Base-by-base conservation (phyloP, 64 coral and sea anemone species). In the Dendronephthya gigantea region DNA sequence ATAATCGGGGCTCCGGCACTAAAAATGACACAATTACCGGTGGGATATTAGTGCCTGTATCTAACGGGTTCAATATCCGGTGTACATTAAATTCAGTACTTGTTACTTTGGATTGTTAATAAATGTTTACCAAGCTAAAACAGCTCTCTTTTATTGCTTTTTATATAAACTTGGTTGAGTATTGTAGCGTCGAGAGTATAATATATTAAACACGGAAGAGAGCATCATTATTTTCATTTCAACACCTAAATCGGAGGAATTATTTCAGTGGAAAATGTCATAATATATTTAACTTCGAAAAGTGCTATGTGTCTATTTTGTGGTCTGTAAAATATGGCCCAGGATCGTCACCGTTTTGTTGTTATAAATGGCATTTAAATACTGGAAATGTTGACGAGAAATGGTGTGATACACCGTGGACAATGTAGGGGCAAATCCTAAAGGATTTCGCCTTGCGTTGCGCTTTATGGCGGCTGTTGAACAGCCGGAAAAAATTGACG, bases 351-450 rank as follows among this genome's bases (percentile, higher is more conserved):
- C 19, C 4, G 55, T 27, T 62, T 62, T 62, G 25, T 19, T 62
- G 4, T 62, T n/a, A n/a, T 62, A 62, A 62, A 62, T 62, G 55
- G 55, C 55, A n/a, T 15, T 23, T n/a, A 62, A 62, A 79, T 33
- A 29, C 19, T 4, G 32, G 30, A 12, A 39, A 36, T 79, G 72
- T 34, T 15, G 72, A 79, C 15, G 32, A 35, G 36, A 39, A 79
- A 79, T 36, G 72, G 32, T 39, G 72, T 79, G 72, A 79, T 36
- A 79, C 32, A 79, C 30, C 32, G 27, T 79, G 72, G 10, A 79
- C 30, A 79, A 79, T 79, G 72, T 79, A 79, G 72, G 72, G 31
- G 32, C 15, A 79, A 39, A 39, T 79, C 72, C 72, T 79, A 79
- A 16, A 34, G 1, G 19, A 79, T 79, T 79, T 79, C 36, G 2